Conservation (phyloP, 2,888 invertebrate species). For the Acanthoscelides obtectus region DNA sequence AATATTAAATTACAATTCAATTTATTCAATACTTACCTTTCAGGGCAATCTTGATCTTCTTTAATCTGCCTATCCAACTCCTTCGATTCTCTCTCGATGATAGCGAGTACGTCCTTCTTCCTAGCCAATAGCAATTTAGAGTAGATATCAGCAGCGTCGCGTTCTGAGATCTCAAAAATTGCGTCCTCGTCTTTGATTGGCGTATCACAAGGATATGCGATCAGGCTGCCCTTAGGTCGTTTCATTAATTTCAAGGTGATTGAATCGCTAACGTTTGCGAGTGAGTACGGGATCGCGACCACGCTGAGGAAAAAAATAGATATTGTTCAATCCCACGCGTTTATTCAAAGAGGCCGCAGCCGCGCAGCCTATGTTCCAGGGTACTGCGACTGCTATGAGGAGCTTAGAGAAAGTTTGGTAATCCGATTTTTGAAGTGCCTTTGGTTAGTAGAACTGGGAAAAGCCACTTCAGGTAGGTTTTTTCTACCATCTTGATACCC, state of each 20-base stretch:
- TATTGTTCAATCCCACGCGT: too few species aligned
- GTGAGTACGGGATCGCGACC: slow-evolving; percentile 51
- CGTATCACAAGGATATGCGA: slow-evolving; percentile 52
- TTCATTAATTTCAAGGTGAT: slow-evolving; percentile 80
- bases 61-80: slow-evolving; percentile 61
- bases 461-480: too few species aligned
- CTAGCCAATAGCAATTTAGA: slow-evolving; percentile 76
- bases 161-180: slow-evolving; percentile 50
- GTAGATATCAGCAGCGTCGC: slow-evolving; percentile 55
- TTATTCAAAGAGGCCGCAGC: neutral
- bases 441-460: too few species aligned
- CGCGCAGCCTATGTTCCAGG: too few species aligned
- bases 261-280: slow-evolving; percentile 58
- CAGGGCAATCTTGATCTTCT: slow-evolving; percentile 71
- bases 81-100: slow-evolving; percentile 68
- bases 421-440: too few species aligned
- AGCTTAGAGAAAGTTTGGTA: too few species aligned
- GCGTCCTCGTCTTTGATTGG: slow-evolving; percentile 33
- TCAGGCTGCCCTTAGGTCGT: slow-evolving; percentile 53
- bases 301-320: slow-evolving; percentile 53
- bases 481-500: too few species aligned
- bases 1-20: too few species aligned
- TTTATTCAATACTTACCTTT: slow-evolving; percentile 52
- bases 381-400: too few species aligned
- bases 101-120: slow-evolving; percentile 61